These are phyloP conservation scores for Salminus brasiliensis DNA, from an alignment of 2,113 vertebrate species.

Conservation along the genomic window DNA sequence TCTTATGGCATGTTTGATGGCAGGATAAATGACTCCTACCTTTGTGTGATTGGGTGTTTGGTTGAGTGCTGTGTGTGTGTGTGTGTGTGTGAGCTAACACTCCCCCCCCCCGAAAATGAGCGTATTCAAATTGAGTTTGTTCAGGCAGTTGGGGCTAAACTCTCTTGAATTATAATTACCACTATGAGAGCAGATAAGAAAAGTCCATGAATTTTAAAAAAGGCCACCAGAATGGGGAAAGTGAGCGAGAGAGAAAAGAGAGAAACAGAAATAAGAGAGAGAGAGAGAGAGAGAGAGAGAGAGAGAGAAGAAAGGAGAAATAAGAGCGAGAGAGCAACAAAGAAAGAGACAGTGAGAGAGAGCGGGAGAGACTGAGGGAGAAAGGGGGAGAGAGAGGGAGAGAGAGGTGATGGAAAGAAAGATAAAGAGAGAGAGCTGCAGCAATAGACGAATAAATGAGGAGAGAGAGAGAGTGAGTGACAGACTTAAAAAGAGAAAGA, in stretches of 20 bases:
- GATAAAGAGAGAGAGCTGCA: not conserved
- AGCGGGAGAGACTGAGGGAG: not conserved
- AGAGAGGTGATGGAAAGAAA: not conserved
- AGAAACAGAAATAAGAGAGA: not conserved
- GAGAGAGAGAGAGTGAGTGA: not conserved
- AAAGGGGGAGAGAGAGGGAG: not conserved
- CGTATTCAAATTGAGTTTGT: conserved; percentile 80
- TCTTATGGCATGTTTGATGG: conserved; percentile 6
- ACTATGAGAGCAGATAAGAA: conserved; percentile 82
- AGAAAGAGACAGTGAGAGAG: conserved; percentile 6
- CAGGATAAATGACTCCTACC: not conserved
- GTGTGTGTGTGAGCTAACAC: conserved; percentile 38
- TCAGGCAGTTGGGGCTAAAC: conserved; percentile 76
- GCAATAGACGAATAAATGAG: no score
- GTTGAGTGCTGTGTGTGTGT: conserved; percentile 10
- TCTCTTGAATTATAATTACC: conserved; percentile 71
- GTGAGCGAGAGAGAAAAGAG: conserved; percentile 46
- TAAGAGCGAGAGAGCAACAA: not conserved
- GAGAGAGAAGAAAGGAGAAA: conserved; percentile 35
- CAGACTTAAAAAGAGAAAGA: not conserved
- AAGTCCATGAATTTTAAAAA: conserved; percentile 94
- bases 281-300: conserved; percentile 45
- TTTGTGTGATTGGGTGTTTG: not conserved
- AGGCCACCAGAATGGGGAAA: conserved; percentile 55
- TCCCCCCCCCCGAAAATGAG: conserved; percentile 69